Percentiles rank a stretch among this genome's conserved stretches.
Conservation (phyloP, 1,140 invertebrate species). For the Drosophila arawakana region DNA sequence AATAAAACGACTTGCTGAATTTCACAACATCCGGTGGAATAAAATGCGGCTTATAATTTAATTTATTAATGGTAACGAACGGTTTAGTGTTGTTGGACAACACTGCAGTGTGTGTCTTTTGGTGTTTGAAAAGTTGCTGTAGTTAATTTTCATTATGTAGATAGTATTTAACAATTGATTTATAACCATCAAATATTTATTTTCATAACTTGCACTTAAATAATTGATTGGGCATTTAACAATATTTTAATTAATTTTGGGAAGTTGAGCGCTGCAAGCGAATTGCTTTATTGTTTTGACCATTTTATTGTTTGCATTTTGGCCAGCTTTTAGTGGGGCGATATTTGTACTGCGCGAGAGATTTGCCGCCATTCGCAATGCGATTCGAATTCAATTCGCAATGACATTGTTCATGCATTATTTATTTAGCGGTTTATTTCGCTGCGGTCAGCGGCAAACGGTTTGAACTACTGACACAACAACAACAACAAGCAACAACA, state of each 20-base stretch:
- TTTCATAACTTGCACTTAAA: constrained; percentile 47
- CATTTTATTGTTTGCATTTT: constrained; percentile 51
- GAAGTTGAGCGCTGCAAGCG: constrained; percentile 33
- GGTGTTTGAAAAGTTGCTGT: neutral
- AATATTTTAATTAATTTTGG: constrained; percentile 76
- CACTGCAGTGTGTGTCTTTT: no score
- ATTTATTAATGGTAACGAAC: no score
- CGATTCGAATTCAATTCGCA: constrained; percentile 55
- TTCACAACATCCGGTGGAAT: no score
- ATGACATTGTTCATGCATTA: constrained; percentile 61
- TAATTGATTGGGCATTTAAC: constrained; percentile 67
- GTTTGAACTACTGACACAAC: constrained; percentile 36
- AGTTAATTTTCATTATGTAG: neutral
- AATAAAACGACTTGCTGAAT: no score
- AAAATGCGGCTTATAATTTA: no score
- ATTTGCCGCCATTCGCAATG: constrained; percentile 25
- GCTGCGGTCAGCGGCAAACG: constrained; percentile 55
- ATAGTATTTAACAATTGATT: constrained; percentile 19
- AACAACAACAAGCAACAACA: constrained; percentile 1
- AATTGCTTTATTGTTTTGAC: neutral
- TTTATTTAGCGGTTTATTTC: constrained; percentile 78
- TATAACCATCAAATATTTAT: constrained; percentile 15
- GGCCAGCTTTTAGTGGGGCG: constrained; percentile 21
- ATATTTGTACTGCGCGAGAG: constrained; percentile 23
- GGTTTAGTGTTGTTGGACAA: no score